Conservation (phyloP, 2,888 invertebrate species). For the Euzetes globulus region DNA sequence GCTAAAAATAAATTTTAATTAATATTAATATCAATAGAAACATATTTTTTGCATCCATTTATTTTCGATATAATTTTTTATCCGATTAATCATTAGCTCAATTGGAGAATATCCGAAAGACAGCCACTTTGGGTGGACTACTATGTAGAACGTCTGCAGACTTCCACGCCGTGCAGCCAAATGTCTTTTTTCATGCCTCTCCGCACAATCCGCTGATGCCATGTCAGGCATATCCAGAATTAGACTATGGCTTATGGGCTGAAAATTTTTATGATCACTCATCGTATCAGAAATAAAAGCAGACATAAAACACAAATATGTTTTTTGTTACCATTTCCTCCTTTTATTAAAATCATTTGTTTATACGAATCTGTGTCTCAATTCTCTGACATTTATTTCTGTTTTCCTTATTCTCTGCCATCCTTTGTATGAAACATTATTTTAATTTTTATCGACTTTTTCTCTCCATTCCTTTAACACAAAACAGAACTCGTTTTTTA, state of each 20-base stretch:
- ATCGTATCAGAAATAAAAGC: background rate
- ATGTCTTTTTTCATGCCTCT: slow-evolving; percentile 22
- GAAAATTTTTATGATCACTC: slow-evolving; percentile 10
- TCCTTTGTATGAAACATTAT: too few relatives aligned
- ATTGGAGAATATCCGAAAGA: slow-evolving; percentile 27
- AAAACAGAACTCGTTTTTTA: too few relatives aligned
- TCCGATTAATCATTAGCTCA: slow-evolving; percentile 16
- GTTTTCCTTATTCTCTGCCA: background rate
- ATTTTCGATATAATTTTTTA: background rate
- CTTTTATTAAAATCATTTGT: background rate
- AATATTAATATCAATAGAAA: background rate
- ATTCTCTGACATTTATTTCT: background rate
- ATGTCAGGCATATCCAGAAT: slow-evolving; percentile 25
- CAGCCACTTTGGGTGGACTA: background rate
- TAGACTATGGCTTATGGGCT: slow-evolving; percentile 30
- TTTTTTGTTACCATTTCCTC: background rate
- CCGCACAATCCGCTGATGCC: slow-evolving; percentile 23
- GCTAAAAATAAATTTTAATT: background rate
- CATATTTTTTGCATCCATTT: background rate
- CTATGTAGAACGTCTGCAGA: slow-evolving; percentile 24
- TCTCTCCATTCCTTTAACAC: too few relatives aligned
- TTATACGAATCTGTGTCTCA: background rate
- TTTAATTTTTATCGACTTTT: too few relatives aligned
- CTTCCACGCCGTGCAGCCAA: slow-evolving; percentile 8
- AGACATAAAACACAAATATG: background rate